Base-by-base conservation (phyloP, 2,113 vertebrate genomes). In the Brachionichthys hirsutus region DNA sequence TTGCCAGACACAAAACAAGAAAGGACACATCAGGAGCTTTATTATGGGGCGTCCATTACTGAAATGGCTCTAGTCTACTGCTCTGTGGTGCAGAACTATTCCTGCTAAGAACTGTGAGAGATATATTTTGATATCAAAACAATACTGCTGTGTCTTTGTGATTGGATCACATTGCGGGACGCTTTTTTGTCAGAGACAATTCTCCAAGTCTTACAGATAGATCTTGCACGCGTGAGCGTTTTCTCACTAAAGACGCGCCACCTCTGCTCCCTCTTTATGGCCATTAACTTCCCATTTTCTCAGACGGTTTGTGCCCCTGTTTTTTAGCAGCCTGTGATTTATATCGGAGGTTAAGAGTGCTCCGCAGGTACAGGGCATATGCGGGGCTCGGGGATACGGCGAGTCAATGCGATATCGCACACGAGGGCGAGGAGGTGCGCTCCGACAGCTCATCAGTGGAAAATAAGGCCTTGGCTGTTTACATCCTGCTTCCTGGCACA, bases 391-490 rank as follows among this genome's bases (percentile, higher is more conserved):
- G 30, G n/a, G 7, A 62, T 54, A 40, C 68, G 65, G 2, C 1
- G 44, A 68, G 57, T 52, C 73, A 49, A 62, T 40, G 24, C 48
- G 68, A 75, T 76, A 77, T 83, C 72, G 49, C 56, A 64, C 51
- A 55, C 35, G 3, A 24, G 68, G 73, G 73, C 60, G 70, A 72
- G 70, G 74, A 68, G 54, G 73, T 74, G 75, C 40, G 67, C 62
- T 74, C 76, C 68, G 72, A 88, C 84, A 86, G 78, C 84, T 82
- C 82, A 84, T 81, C 79, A 78, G 77, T 63, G 74, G 75, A 87
- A 84, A 82, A 85, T 85, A 81, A 81, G 81, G 78, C 73, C 70
- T 83, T 69, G 67, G 80, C 72, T 88, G 78, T 81, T 83, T 81
- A 83, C 77, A 83, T 82, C 73, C 81, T 75, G 73, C 71, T 84